Evolutionary conservation across 92 coral and sea anemone genomes (phyloP), one percentile per base, ranked within the genome.

Genomic region (Blastomussa wellsi): DNA sequence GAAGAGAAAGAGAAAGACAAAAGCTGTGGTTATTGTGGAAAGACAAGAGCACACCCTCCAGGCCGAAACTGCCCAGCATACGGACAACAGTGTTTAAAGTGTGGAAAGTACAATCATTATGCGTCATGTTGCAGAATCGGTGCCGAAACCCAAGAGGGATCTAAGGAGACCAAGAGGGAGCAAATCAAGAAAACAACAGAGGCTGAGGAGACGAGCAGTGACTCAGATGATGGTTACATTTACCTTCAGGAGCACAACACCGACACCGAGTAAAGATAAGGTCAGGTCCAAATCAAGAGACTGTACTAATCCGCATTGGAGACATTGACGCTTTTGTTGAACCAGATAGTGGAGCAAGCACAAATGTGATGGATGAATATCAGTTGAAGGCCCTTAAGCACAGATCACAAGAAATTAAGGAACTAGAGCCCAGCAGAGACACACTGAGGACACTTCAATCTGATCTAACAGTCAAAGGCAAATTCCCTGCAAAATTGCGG

Each of bases 331-430:
- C 44, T 39, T 39, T 39, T 7, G 7, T 89, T 55, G 87, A 76
- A 48, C 80, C 66, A 8, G 82, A 81, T 49, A 66, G 82, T 60
- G 69, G 93, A 47, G 95, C 90, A 11, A 90, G 84, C 57, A 79
- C 81, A 55, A 92, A 92, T 72, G 79, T 92, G 5, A 90, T 92
- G 93, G 95, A 89, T 78, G 89, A 89, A 52, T 87, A 92, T 51
- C 95, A 86, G 69, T 92, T 92, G 76, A 84, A 48, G 59, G 93
- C 90, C 6, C 90, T 90, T 33, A 51, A 72, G 19, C 95, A 88
- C 77, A 80, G 91, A 85, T 87, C 90, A 53, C 71, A 84, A 65
- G 90, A 90, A 28, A 88, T 88, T 16, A 47, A 62, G 17, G 71
- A 75, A 35, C 82, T 88, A 12, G 31, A 35, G 35, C 72, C 86